Base-by-base conservation (phyloP, 2,113 vertebrate species). In the Stomatorhinus ivindoensis region DNA sequence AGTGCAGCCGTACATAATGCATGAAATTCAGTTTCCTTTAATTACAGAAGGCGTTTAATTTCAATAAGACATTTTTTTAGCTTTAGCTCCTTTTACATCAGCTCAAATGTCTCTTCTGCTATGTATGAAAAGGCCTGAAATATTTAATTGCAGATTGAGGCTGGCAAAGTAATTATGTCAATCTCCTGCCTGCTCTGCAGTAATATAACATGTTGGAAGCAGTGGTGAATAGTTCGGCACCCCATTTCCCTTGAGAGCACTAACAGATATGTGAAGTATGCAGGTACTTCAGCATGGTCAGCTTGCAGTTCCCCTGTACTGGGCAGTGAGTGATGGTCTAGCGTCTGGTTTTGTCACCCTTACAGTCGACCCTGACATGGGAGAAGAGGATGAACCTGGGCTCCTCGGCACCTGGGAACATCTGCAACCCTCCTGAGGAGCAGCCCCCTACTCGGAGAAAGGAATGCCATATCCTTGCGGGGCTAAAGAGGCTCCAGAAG, bases 401-500 rank as follows among this genome's bases (percentile, higher is more conserved):
- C 87, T 98, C 97, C 2, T 97, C 97, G 0, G 96, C 97, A 85
- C 97, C 96, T 1, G 96, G 96, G 92, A 97, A 96, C 91, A 96
- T 97, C 90, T 95, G 97, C 48, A 94, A 94, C 90, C 93, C 96
- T 11, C 92, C 92, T 80, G 96, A 97, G 92, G 97, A 98, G 92
- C 96, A 96, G 94, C 95, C 93, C 93, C 96, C 96, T 51, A 96
- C 96, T 11, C 95, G 96, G 85, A 92, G 95, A 92, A 98, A 98
- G 93, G 97, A 98, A 94, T 97, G 96, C 92, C 96, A 97, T 94
- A 97, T 98, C 91, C 93, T 98, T 31, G 95, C 97, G 93, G 97
- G 97, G 65, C 95, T 98, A 69, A 95, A 96, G 88, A 98, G 96
- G 92, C 95, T 98, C 42, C 97, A 98, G 93, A 96, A 96, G 89